These are phyloP conservation scores for Sminthopsis crassicaudata DNA, from an alignment of 2,113 vertebrate species.

Conservation along the genomic window DNA sequence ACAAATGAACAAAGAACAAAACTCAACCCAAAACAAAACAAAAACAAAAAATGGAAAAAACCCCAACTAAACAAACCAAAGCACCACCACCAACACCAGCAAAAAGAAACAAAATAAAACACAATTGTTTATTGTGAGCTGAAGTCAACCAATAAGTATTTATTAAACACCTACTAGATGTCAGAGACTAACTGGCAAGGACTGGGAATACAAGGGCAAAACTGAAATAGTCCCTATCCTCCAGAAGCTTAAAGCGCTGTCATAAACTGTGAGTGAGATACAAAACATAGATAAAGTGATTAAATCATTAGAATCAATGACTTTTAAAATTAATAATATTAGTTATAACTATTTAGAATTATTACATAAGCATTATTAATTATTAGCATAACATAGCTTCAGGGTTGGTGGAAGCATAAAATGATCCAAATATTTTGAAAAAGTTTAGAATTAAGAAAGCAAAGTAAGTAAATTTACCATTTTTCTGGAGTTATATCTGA, in stretches of 20 bases:
- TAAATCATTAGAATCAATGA: not conserved
- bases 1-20: no score
- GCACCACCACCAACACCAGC: not conserved
- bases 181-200: no score
- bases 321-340: not conserved
- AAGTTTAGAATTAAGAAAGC: not conserved
- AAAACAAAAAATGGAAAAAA: no score
- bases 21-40: no score
- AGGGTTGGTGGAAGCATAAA: not conserved
- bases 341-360: not conserved
- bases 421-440: not conserved
- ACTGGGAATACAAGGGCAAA: not conserved
- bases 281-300: not conserved
- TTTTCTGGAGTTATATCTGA: not conserved
- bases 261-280: not conserved
- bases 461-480: not conserved
- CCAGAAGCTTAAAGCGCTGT: not conserved
- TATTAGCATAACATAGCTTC: not conserved
- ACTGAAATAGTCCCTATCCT: not conserved
- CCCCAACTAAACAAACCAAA: not conserved
- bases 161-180: not conserved
- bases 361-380: not conserved
- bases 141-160: not conserved
- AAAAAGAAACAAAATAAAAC: not conserved
- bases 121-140: not conserved